These are phyloP conservation scores for Xenus cinereus DNA, from an alignment of 2,113 vertebrate species.

Conservation along the genomic window DNA sequence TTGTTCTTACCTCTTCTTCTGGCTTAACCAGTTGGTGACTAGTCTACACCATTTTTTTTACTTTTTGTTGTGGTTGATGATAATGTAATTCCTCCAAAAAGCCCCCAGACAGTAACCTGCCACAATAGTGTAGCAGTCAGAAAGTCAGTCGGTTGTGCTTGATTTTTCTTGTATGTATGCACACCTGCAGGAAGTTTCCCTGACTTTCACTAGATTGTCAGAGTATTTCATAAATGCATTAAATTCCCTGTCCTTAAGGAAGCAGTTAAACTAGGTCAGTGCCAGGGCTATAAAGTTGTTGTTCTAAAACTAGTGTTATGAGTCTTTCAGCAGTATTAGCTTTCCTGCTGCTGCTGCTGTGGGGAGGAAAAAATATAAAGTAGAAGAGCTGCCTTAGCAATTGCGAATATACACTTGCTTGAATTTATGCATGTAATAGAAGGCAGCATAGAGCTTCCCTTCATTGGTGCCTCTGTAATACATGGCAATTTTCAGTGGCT, in stretches of 20 bases:
- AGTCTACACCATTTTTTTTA: neutral
- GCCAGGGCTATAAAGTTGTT: neutral
- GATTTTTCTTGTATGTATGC: neutral
- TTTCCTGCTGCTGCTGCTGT: neutral
- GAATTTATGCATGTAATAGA: neutral
- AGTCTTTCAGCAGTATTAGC: neutral
- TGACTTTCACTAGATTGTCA: neutral
- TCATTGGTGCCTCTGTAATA: neutral
- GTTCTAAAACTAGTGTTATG: neutral
- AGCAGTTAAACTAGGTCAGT: neutral
- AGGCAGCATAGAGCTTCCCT: neutral
- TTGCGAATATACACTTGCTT: neutral
- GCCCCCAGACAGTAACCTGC: neutral
- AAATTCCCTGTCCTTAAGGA: neutral
- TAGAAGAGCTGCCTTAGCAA: neutral
- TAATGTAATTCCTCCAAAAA: neutral
- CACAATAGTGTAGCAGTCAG: neutral
- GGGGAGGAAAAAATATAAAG: neutral
- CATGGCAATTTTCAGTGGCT: neutral
- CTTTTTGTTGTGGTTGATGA: neutral
- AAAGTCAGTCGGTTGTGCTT: neutral
- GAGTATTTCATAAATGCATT: neutral
- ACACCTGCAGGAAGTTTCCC: neutral
- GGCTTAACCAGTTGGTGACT: neutral
- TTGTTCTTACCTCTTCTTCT: neutral